Percentiles rank a stretch among this genome's conserved stretches.
Conservation (phyloP, 2,113 vertebrate species). For the Atrichornis clamosus region DNA sequence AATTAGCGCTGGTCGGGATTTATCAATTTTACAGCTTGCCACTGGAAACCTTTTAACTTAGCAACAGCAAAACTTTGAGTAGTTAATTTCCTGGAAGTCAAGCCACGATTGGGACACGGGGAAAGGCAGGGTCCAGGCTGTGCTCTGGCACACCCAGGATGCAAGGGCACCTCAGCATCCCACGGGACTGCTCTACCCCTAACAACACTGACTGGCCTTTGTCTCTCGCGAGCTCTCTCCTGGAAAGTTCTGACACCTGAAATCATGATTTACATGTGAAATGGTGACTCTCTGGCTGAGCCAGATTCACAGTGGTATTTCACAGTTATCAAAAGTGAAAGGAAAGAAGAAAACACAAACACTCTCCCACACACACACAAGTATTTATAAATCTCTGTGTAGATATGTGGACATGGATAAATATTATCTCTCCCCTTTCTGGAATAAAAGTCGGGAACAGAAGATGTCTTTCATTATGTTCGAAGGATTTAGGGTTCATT, state of each 20-base stretch:
- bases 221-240: neutral
- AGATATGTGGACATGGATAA: neutral
- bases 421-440: neutral
- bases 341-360: neutral
- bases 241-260: neutral
- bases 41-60: neutral
- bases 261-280: neutral
- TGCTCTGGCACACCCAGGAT: neutral
- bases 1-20: accelerated
- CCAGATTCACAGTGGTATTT: neutral
- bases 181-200: neutral
- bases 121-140: neutral
- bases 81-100: neutral
- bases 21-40: neutral
- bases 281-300: neutral
- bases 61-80: neutral
- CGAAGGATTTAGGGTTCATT: neutral
- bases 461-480: neutral
- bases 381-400: neutral
- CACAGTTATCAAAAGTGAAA: neutral
- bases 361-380: no score
- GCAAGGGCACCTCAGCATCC: neutral
- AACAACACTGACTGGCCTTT: neutral
- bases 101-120: accelerated
- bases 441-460: neutral